These are phyloP conservation scores for Poeciliopsis retropinna DNA, from an alignment of 2,113 vertebrate species.

Conservation along the genomic window DNA sequence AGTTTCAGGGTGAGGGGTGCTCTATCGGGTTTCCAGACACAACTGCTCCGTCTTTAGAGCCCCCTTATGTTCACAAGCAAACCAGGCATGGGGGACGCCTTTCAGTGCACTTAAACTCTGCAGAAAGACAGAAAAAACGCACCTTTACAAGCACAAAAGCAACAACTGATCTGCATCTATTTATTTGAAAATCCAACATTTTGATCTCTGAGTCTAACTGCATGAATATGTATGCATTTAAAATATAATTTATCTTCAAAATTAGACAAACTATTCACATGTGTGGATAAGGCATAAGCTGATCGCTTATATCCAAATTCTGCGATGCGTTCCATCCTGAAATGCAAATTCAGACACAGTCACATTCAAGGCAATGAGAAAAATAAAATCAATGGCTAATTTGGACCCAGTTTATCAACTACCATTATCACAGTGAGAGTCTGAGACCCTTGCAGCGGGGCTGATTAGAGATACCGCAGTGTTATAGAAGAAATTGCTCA, in stretches of 20 bases:
- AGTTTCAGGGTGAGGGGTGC: slow-evolving; percentile 69
- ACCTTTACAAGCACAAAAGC: background rate
- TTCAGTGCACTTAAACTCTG: slow-evolving; percentile 14
- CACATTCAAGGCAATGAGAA: slow-evolving; percentile 30
- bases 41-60: slow-evolving; percentile 60
- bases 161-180: background rate
- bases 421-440: slow-evolving; percentile 71
- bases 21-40: slow-evolving; percentile 73
- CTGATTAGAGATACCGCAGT: slow-evolving; percentile 57
- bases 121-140: slow-evolving; percentile 1
- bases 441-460: slow-evolving; percentile 57
- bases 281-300: background rate
- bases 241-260: background rate
- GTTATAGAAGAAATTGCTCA: slow-evolving; percentile 66
- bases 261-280: background rate
- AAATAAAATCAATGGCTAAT: slow-evolving; percentile 52
- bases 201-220: background rate
- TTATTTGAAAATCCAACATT: background rate
- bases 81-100: background rate
- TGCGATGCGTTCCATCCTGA: slow-evolving; percentile 1
- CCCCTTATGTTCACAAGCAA: slow-evolving; percentile 49
- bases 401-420: slow-evolving; percentile 46
- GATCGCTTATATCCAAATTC: background rate
- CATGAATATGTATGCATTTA: background rate
- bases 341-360: slow-evolving; percentile 25